Evolutionary conservation across 2,888 invertebrate genomes (phyloP).

Genomic region (Listrodromus nycthemerus): DNA sequence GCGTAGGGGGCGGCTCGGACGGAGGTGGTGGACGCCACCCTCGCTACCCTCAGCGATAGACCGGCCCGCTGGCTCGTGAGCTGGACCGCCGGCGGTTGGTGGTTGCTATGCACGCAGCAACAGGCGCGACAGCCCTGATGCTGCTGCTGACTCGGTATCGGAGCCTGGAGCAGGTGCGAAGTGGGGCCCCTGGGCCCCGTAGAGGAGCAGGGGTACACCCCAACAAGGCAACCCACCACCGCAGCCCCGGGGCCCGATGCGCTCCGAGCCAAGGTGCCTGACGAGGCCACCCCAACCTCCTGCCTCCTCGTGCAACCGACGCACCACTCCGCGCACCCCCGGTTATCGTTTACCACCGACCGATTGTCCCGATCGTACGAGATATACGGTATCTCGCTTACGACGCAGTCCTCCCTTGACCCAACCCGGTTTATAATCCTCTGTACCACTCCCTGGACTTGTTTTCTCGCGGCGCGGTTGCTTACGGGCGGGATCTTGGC

Average conservation of each 20-base stretch:
- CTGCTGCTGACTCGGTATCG: slow-evolving; percentile 68
- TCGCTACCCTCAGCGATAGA: slow-evolving; percentile 84
- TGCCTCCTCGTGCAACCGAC: slow-evolving; percentile 75
- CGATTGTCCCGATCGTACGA: slow-evolving; percentile 38
- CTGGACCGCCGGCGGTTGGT: slow-evolving; percentile 79
- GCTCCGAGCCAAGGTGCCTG: slow-evolving; percentile 82
- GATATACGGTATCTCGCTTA: slow-evolving; percentile 16
- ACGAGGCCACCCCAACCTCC: slow-evolving; percentile 79
- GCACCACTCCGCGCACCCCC: slow-evolving; percentile 77
- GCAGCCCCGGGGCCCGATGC: slow-evolving; percentile 83
- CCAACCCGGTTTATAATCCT: slow-evolving; percentile 49
- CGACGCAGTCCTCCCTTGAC: slow-evolving; percentile 37
- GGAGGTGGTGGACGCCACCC: slow-evolving; percentile 85
- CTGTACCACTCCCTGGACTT: slow-evolving; percentile 70
- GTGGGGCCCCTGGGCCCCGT: slow-evolving; percentile 83
- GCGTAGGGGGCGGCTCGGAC: slow-evolving; percentile 84
- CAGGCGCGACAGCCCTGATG: slow-evolving; percentile 81
- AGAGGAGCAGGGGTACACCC: slow-evolving; percentile 83
- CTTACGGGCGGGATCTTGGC: slow-evolving; percentile 81
- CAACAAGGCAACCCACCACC: slow-evolving; percentile 83
- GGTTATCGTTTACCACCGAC: slow-evolving; percentile 65
- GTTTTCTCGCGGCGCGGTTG: slow-evolving; percentile 72
- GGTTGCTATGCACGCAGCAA: slow-evolving; percentile 82
- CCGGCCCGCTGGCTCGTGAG: slow-evolving; percentile 83
- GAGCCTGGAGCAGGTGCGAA: slow-evolving; percentile 73